Base-by-base conservation (phyloP, 2,888 invertebrate species). In the Hypomecis punctinalis region DNA sequence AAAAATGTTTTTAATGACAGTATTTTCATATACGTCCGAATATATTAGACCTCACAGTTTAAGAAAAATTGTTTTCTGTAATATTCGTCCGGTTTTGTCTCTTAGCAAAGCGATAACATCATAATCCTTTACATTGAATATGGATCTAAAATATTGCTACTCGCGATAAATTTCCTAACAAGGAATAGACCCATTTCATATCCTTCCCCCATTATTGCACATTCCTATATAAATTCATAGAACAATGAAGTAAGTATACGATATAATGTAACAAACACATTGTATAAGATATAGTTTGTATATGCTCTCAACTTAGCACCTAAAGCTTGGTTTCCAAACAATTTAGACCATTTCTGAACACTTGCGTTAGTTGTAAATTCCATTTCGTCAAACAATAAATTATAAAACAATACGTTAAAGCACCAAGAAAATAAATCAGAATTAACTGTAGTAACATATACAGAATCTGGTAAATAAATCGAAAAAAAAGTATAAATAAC, bases 261-360 rank as follows among this genome's bases (percentile, higher is more conserved):
- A 47, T 58, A 64, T 52, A 64, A 54, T 59, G 59, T 60, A 51
- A 61, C 52, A 65, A 65, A 58, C 48, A 43, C 56, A 63, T 59
- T 63, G 65, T 72, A 71, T 65, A 68, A 63, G 64, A 62, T 73
- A 77, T 75, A 76, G 60, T 71, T 76, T 78, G 73, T 80, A 79
- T 78, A 81, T 79, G 76, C 80, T 81, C 76, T 74, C 76, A 73
- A 75, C 66, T 75, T 91, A 91, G 91, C 91, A 91, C 91, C 91
- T 82, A 85, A 84, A 84, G 79, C 78, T 84, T 84, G 82, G 74
- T 79, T 80, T 78, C 37, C 45, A 80, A 75, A 78, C 71, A 71
- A 75, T 90, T 91, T 90, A 90, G 90, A 91, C 83, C 89, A 88
- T 73, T 84, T 80, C 80, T 90, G 91, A 90, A 91, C 90, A 90